Evolutionary conservation across 2,113 vertebrate genomes (phyloP), one percentile per base, ranked within the genome.

Genomic region (Patagioenas fasciata): DNA sequence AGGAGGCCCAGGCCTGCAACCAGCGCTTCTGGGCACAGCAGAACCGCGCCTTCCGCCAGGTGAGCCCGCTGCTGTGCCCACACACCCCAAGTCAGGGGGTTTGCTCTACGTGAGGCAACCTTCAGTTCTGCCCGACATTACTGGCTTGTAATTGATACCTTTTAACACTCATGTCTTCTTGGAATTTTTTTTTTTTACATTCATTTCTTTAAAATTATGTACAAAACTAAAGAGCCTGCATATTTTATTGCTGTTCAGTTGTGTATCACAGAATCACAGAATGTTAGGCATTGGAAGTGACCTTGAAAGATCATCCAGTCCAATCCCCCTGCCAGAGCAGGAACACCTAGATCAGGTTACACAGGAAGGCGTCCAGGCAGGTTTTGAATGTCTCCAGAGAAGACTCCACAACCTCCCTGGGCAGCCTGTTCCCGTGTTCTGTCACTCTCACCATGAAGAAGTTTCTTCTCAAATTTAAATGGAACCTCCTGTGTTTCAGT

Each of bases 1-100:
- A 99, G 91, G 99, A 99, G 85, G 99, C 99, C 0, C 99, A 99
- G 86, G 98, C 98, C 65, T 99, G 99, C 98, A 98, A 99, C 93
- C 99, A 99, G 73, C 92, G 75, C 10, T 99, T 99, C 95, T 99
- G 99, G 99, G 96, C 98, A 2, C 95, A 94, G 25, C 99, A 99
- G 97, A 99, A 99, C 91, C 4, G 97, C 40, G 94, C 97, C 38
- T 99, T 99, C 95, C 96, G 18, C 69, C 97, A 98, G 99, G 99
- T 99, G 48, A 96, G 96, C 44, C 73, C 1, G 0, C 10, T 1
- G 2, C 44, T 0, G 4, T 15, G 0, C 44, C 62, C 2, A 15
- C 36, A 32, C 6, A 5, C 61, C 48, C 2, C 0, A 3, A 29
- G 9, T 5, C 0, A 0, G 5, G 2, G 9, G 9, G 5, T 11